Conservation (phyloP, 2,888 invertebrate species). For the Steinernema carpocapsae region DNA sequence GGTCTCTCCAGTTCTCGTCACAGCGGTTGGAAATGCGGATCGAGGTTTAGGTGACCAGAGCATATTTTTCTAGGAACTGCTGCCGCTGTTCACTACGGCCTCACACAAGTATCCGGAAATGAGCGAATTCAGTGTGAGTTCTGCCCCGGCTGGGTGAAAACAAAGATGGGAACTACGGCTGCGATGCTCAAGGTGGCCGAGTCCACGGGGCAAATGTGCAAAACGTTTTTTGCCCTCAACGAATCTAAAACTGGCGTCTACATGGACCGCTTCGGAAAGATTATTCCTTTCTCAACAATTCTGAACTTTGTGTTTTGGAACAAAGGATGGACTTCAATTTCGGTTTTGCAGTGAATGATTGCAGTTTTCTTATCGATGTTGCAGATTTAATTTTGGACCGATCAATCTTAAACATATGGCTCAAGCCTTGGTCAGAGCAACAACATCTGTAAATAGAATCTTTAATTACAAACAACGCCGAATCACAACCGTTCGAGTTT, state of each 20-base stretch:
- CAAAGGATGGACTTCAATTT: background rate
- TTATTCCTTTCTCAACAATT: background rate
- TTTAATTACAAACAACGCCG: background rate
- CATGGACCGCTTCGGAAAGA: background rate
- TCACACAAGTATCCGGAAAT: background rate
- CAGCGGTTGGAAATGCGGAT: background rate
- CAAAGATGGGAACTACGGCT: background rate
- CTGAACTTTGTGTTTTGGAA: background rate
- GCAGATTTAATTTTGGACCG: too few relatives aligned
- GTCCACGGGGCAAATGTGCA: background rate
- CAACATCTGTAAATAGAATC: too few relatives aligned
- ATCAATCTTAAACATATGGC: too few relatives aligned
- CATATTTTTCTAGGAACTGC: background rate
- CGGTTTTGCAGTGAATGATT: too few relatives aligned
- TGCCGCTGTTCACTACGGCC: background rate
- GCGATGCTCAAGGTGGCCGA: background rate
- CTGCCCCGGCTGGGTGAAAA: conserved; percentile 19
- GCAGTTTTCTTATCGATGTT: too few relatives aligned
- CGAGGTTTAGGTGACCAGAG: background rate
- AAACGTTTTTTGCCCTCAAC: background rate
- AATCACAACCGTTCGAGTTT: conserved; percentile 19
- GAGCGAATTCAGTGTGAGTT: background rate
- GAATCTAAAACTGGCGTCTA: background rate
- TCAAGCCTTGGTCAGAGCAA: too few relatives aligned
- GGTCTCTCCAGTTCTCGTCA: background rate